Evolutionary conservation across 92 coral and sea anemone species (phyloP), one percentile per base, ranked within the genome.

Genomic region (Porites rus): DNA sequence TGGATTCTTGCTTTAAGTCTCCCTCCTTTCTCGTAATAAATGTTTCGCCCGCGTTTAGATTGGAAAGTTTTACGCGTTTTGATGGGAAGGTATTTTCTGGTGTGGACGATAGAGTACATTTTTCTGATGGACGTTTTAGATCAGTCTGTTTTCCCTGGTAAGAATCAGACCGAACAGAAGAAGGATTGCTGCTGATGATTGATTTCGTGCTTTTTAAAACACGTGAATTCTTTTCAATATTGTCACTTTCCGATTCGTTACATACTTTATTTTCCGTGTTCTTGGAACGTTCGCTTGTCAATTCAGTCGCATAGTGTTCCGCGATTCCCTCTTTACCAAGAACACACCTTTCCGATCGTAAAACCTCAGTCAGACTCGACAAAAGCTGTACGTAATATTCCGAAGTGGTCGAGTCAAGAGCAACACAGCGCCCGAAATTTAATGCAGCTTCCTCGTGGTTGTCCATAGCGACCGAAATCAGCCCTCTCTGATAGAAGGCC

Each of bases 401-500:
- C 3, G 19, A 10, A 63, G 89, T 80, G 16, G 76, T 63, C 5
- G 95, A 92, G 10, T 87, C 85, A 24, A 96, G 79, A 1, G 91
- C 95, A 20, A 78, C 6, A 61, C 92, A 89, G 18, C 90, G 93
- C 9, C 93, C 69, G 56, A 86, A 84, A 60, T 78, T 84, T 0
- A 69, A 28, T 0, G 88, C 83, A 0, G 96, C 90, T 28, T 89
- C 72, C 76, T 89, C 95, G 25, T 64, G 71, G 75, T 69, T 68
- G 43, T 77, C 76, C 65, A 85, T n/a, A 28, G 61, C 70, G 22
- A 84, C 53, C 21, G 94, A 87, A 18, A 91, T 63, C 22, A 65
- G 68, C 14, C 90, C 96, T 54, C 93, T 92, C 38, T 91, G 91
- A 69, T 84, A 71, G 43, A 93, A 80, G 10, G 86, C 77, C 18